Conservation (phyloP, 2,888 invertebrate species). For the Leptopilina myrica region DNA sequence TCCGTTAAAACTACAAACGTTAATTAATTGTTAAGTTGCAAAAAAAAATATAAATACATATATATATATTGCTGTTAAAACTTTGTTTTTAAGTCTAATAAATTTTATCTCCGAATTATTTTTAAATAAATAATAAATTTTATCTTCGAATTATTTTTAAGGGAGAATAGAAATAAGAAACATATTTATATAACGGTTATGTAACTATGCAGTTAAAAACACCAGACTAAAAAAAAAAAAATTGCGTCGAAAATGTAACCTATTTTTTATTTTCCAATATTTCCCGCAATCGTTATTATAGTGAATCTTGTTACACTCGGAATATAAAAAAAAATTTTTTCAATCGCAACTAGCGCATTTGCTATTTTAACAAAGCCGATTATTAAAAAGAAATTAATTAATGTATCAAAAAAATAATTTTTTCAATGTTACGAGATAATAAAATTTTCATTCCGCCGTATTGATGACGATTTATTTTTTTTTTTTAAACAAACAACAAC, state of each 20-base stretch:
- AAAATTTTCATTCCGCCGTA: slow-evolving; percentile 55
- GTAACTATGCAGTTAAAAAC: not conserved
- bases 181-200: not conserved
- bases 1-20: not conserved
- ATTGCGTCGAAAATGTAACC: not conserved
- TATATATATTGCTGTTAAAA: slow-evolving; percentile 35
- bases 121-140: slow-evolving; percentile 14
- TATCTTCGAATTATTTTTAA: slow-evolving; percentile 17
- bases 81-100: not conserved
- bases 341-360: slow-evolving; percentile 44
- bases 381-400: slow-evolving; percentile 7
- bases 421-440: slow-evolving; percentile 45
- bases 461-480: slow-evolving; percentile 62
- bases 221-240: not conserved
- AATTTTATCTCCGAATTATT: slow-evolving; percentile 34
- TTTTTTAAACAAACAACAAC: slow-evolving; percentile 52
- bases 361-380: slow-evolving; percentile 30
- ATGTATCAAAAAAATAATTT: slow-evolving; percentile 25
- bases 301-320: too few relatives aligned
- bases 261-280: too few relatives aligned
- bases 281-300: too few relatives aligned
- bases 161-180: not conserved
- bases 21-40: slow-evolving; percentile 22
- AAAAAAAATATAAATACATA: not conserved
- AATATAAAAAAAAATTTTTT: too few relatives aligned